Evolutionary conservation across 2,888 invertebrate species (phyloP).

Genomic region (Minunthozetes semirufus): DNA sequence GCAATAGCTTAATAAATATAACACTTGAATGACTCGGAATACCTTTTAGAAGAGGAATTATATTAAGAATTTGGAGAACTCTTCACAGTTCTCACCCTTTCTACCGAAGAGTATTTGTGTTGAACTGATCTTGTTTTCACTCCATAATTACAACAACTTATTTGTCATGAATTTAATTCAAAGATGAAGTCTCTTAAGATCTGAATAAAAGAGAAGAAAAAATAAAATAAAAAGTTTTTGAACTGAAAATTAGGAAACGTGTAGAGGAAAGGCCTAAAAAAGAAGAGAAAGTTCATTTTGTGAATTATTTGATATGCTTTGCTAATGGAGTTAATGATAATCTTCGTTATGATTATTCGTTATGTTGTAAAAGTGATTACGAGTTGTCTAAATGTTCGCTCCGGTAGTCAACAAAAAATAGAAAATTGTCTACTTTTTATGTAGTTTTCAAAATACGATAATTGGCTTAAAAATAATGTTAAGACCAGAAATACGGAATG

Average conservation of each 20-base stretch:
- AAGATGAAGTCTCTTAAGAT: background rate
- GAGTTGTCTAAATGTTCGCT: background rate
- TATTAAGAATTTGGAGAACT: too few species aligned
- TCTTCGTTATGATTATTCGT: background rate
- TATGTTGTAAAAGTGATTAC: background rate
- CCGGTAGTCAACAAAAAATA: background rate
- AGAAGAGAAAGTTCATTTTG: background rate
- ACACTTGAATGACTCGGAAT: too few species aligned
- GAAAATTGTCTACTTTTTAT: background rate
- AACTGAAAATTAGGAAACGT: too few species aligned
- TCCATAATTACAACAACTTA: background rate
- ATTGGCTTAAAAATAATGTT: too few species aligned
- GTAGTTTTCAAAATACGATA: too few species aligned
- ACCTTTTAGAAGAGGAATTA: too few species aligned
- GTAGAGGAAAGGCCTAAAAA: background rate
- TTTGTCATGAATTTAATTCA: background rate
- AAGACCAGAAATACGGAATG: too few species aligned
- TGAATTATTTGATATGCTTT: constrained; percentile 9
- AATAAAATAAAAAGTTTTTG: too few species aligned
- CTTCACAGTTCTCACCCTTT: too few species aligned
- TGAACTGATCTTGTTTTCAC: background rate
- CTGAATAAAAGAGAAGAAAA: background rate
- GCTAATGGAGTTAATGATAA: background rate
- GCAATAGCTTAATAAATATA: too few species aligned
- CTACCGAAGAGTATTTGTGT: too few species aligned